Conservation (phyloP, 2,113 vertebrate genomes). For the Gobius niger region DNA sequence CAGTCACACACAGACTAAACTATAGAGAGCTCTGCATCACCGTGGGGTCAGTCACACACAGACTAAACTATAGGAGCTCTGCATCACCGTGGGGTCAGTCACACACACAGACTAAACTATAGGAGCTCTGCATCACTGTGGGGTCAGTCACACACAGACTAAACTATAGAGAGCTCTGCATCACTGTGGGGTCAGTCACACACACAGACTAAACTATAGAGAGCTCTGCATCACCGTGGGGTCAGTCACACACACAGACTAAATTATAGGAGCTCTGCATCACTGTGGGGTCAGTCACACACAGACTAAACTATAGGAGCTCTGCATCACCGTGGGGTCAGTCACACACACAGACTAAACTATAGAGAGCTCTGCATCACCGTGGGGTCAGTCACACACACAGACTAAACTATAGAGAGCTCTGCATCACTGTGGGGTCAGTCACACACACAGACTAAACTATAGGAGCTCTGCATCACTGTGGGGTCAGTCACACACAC, state of each 20-base stretch:
- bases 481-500: constrained; percentile 82
- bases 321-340: constrained; percentile 96
- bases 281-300: constrained; percentile 85
- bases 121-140: constrained; percentile 95
- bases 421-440: constrained; percentile 96
- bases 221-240: constrained; percentile 96
- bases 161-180: constrained; percentile 94
- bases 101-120: no score
- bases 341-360: no score
- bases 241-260: constrained; percentile 75
- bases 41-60: constrained; percentile 81
- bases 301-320: no score
- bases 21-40: constrained; percentile 96
- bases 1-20: constrained; percentile 50
- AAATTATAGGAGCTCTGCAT: constrained; percentile 98
- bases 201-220: no score
- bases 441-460: no score
- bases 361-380: constrained; percentile 96
- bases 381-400: constrained; percentile 81
- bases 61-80: no score
- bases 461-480: constrained; percentile 96
- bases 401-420: no score
- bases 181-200: constrained; percentile 88
- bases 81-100: constrained; percentile 92
- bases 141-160: constrained; percentile 80